Evolutionary conservation across 1,140 invertebrate genomes (phyloP).

Genomic region (Gonatopus flavifemur): DNA sequence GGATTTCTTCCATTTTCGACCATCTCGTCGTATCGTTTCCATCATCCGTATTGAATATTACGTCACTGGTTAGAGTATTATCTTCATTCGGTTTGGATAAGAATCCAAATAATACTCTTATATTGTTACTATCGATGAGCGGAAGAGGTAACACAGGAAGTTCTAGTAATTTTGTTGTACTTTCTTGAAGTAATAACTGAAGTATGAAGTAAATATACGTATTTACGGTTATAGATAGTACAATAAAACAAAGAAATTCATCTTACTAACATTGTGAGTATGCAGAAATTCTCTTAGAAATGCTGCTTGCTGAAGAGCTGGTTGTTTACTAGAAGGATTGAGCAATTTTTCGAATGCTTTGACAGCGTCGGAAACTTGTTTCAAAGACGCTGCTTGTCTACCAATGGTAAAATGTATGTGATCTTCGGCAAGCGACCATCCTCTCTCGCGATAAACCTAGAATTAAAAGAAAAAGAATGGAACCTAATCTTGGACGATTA

Average conservation of each 20-base stretch:
- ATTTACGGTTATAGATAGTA: background rate
- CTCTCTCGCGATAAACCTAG: slow-evolving; percentile 76
- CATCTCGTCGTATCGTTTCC: slow-evolving; percentile 59
- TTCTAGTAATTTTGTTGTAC: slow-evolving; percentile 52
- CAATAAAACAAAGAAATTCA: slow-evolving; percentile 4
- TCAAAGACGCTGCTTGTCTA: slow-evolving; percentile 80
- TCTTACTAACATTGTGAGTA: slow-evolving; percentile 69
- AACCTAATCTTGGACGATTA: too few relatives aligned
- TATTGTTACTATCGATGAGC: slow-evolving; percentile 65
- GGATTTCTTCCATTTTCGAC: slow-evolving; percentile 77
- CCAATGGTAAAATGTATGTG: slow-evolving; percentile 94
- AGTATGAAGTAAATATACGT: slow-evolving; percentile 10
- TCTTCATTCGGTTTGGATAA: slow-evolving; percentile 42
- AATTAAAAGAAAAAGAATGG: slow-evolving; percentile 10
- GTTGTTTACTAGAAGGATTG: slow-evolving; percentile 73
- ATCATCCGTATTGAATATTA: slow-evolving; percentile 44
- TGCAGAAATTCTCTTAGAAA: slow-evolving; percentile 89
- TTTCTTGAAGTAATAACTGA: slow-evolving; percentile 56
- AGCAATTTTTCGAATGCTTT: slow-evolving; percentile 79
- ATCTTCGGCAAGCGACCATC: slow-evolving; percentile 91
- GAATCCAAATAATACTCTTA: slow-evolving; percentile 67
- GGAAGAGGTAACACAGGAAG: slow-evolving; percentile 70
- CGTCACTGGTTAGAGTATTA: slow-evolving; percentile 36
- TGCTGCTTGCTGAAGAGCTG: slow-evolving; percentile 75
- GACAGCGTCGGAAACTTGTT: slow-evolving; percentile 73